These are phyloP conservation scores for Tinamus guttatus DNA, from an alignment of 2,113 vertebrate genomes.

Conservation along the genomic window DNA sequence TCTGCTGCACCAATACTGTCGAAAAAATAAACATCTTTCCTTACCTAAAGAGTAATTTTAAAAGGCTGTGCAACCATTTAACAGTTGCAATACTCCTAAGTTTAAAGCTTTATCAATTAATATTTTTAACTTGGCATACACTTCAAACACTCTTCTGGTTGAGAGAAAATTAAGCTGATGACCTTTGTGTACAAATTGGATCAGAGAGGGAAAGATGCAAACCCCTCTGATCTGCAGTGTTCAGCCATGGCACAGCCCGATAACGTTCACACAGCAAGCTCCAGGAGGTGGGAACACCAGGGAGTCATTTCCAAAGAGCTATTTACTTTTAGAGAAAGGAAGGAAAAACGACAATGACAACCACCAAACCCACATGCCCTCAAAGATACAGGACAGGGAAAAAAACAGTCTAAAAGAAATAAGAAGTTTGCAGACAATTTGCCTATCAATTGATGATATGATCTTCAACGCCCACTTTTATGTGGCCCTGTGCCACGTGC, in stretches of 20 bases:
- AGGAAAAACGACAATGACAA: neutral
- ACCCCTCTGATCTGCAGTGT: neutral
- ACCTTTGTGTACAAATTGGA: neutral
- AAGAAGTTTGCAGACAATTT: neutral
- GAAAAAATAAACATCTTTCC: neutral
- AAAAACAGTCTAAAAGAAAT: neutral
- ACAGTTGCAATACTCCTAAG: neutral
- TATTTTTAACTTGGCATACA: neutral
- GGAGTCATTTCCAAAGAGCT: neutral
- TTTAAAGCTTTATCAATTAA: neutral
- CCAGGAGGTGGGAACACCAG: neutral
- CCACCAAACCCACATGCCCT: neutral
- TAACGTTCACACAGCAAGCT: neutral
- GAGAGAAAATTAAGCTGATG: neutral
- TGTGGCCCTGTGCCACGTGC: too few species aligned
- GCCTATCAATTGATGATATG: neutral
- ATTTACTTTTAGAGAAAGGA: neutral
- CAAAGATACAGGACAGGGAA: neutral
- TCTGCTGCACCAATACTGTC: neutral
- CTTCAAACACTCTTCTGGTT: neutral
- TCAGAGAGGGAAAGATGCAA: neutral
- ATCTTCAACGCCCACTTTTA: too few species aligned
- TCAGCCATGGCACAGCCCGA: accelerated
- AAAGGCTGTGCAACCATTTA: neutral
- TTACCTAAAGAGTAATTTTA: neutral